These are phyloP conservation scores for Phenacoccus solenopsis DNA, from an alignment of 1,140 invertebrate genomes.

Conservation along the genomic window DNA sequence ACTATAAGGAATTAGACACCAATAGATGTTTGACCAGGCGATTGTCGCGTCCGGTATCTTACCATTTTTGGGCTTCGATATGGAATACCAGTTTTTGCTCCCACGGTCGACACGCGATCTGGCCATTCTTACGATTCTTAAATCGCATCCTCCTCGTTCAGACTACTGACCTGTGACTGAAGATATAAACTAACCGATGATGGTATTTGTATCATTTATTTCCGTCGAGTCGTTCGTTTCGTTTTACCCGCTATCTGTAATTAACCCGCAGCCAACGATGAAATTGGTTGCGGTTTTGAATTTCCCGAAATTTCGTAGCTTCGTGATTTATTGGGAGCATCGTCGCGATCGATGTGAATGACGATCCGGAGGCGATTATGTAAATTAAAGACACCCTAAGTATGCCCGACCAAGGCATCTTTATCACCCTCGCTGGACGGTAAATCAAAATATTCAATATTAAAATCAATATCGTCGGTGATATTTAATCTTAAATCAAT, in stretches of 20 bases:
- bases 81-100: neutral
- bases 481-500: neutral
- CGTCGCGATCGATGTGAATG: too few species aligned
- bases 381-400: too few species aligned
- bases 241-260: neutral
- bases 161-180: conserved; percentile 15
- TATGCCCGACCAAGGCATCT: too few species aligned
- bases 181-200: conserved; percentile 11
- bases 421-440: too few species aligned
- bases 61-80: conserved; percentile 1
- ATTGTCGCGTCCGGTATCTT: conserved; percentile 10
- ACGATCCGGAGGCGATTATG: neutral
- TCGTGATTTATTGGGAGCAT: too few species aligned
- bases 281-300: neutral
- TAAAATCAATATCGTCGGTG: too few species aligned
- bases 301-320: too few species aligned
- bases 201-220: too few species aligned
- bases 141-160: neutral
- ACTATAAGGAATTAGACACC: conserved; percentile 13
- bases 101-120: conserved; percentile 16
- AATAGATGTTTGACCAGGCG: conserved; percentile 13
- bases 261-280: neutral
- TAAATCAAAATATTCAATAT: too few species aligned
- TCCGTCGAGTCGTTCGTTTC: too few species aligned
- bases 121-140: neutral